phyloP scores from a whole-genome alignment of 2,888 invertebrate species.

The Rhopalosiphum nymphaeae region DNA sequence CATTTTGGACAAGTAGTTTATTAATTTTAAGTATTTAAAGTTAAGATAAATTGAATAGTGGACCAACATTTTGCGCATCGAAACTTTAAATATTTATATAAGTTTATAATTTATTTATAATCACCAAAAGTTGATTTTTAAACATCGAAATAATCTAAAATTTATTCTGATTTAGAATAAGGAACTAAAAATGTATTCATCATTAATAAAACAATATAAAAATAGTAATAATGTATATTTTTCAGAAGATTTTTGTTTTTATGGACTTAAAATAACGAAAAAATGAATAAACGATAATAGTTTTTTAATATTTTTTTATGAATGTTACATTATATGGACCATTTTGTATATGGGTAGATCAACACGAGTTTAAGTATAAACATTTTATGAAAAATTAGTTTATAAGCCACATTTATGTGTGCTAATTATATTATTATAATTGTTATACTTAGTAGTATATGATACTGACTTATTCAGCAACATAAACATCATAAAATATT shows the following conservation, averaged over 20 bases:
- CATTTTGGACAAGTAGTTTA: neutral
- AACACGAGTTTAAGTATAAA: neutral
- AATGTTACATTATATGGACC: neutral
- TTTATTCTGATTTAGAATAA: no score
- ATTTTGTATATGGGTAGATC: neutral
- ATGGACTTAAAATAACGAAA: neutral
- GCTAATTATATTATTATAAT: neutral
- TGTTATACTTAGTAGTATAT: neutral
- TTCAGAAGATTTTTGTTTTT: no score
- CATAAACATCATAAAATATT: neutral
- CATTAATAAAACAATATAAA: no score
- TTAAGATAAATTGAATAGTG: neutral
- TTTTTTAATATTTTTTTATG: neutral
- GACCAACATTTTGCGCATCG: neutral
- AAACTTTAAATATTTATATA: no score
- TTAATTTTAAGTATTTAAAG: neutral
- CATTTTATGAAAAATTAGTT: neutral
- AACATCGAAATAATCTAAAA: no score
- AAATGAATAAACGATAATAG: neutral
- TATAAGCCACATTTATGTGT: neutral
- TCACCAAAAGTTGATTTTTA: no score
- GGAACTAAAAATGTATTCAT: no score
- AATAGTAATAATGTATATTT: no score
- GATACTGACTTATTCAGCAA: neutral
- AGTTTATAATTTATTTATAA: no score